Base-by-base conservation (phyloP, 1,140 invertebrate genomes). In the Mizuhopecten yessoensis region DNA sequence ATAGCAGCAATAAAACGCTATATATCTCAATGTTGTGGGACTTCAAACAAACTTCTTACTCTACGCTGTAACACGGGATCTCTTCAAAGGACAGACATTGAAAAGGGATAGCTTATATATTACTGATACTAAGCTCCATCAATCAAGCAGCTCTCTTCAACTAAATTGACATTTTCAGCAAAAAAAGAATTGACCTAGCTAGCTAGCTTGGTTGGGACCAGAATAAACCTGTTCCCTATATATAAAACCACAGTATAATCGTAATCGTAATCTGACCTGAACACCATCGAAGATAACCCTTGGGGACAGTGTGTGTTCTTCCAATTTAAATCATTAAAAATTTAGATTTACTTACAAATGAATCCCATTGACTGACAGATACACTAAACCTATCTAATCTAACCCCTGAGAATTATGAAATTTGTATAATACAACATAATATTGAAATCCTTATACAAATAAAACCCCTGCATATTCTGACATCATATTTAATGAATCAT, bases 171-270 rank as follows among this genome's bases (percentile, higher is more conserved):
- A 75, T 75, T 17, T 75, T 75, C 57, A 75, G 57, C 20, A 75
- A 75, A 75, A 75, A 75, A 75, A 75, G 57, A 29, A n/a, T 75
- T 75, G 57, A 75, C 57, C 57, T 75, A n/a, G n/a, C n/a, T n/a
- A n/a, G n/a, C n/a, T 17, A 75, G 29, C 57, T 29, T 75, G n/a
- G n/a, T 13, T 29, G 11, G n/a, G 57, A 29, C 57, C 57, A 5
- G 17, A 75, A 75, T 75, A 75, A 75, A 75, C 57, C 57, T 75
- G 57, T 75, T 75, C 29, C 29, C n/a, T 75, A 75, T n/a, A n/a
- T n/a, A n/a, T 75, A n/a, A 75, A 75, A 5, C 23, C n/a, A 29
- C 57, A 75, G 57, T n/a, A 29, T 75, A 5, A 75, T 29, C 57
- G 29, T 75, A 29, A 75, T 75, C 5, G 5, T 75, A 9, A 75